Percentiles rank a stretch among this genome's conserved stretches.
Evolutionary conservation across 2,888 invertebrate genomes (phyloP).

Genomic region (Nomada goodeniana): DNA sequence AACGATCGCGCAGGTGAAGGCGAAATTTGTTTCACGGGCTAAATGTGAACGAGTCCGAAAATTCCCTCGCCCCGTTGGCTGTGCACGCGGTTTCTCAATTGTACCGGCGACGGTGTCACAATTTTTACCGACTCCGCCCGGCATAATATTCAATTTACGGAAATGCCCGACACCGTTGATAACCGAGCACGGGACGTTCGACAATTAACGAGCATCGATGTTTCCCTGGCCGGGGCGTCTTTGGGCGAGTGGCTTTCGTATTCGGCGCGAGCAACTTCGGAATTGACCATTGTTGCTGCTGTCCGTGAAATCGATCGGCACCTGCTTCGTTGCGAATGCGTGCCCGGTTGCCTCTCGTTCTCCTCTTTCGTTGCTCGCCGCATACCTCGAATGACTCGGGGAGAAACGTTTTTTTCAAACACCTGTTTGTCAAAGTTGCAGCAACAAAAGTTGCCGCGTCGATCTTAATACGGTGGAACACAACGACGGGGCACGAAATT

Average conservation of each 20-base stretch:
- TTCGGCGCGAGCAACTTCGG: not conserved
- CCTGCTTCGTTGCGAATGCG: slow-evolving; percentile 59
- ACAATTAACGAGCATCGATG: not conserved
- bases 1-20: slow-evolving; percentile 31
- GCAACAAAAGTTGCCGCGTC: slow-evolving; percentile 34
- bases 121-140: slow-evolving; percentile 36
- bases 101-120: slow-evolving; percentile 38
- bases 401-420: slow-evolving; percentile 67
- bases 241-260: not conserved
- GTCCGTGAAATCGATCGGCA: slow-evolving; percentile 64
- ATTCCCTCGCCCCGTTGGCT: slow-evolving; percentile 42
- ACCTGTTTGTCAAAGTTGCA: slow-evolving; percentile 65
- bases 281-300: slow-evolving; percentile 43
- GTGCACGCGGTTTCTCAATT: slow-evolving; percentile 38
- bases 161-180: not conserved
- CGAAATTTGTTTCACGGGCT: slow-evolving; percentile 26
- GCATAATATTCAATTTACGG: slow-evolving; percentile 41
- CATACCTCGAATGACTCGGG: slow-evolving; percentile 59
- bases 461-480: not conserved
- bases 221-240: not conserved
- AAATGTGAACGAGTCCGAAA: slow-evolving; percentile 60
- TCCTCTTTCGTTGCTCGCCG: not conserved
- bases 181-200: not conserved
- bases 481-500: too few species aligned
- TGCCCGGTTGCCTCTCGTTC: slow-evolving; percentile 23